Conservation (phyloP, 2,797 vertebrate species). For the Ptychobarbus kaznakovi region DNA sequence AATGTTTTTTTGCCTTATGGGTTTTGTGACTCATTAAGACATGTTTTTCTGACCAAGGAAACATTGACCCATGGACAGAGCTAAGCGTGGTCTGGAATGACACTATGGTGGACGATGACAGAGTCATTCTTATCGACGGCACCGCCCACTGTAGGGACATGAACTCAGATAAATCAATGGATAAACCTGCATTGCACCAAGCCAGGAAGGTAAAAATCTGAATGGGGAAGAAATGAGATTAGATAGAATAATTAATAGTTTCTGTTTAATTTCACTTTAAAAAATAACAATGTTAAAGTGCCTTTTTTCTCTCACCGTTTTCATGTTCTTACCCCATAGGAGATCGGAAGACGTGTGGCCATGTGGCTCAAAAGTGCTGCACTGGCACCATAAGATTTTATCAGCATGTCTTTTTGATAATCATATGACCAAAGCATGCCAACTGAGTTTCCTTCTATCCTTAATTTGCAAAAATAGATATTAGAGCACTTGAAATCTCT, state of each 20-base stretch:
- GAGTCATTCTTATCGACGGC: conserved; percentile 77
- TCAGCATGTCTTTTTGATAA: neutral
- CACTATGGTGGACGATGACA: conserved; percentile 59
- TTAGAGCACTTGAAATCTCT: neutral
- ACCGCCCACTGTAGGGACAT: conserved; percentile 87
- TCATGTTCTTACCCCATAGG: conserved; percentile 63
- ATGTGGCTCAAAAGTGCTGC: conserved; percentile 73
- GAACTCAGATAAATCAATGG: conserved; percentile 63
- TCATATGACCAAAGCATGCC: conserved; percentile 1
- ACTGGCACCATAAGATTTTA: conserved; percentile 48
- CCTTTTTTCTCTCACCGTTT: neutral
- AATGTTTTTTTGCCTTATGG: neutral
- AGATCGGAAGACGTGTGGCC: conserved; percentile 71
- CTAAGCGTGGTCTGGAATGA: conserved; percentile 78
- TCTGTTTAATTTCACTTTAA: neutral
- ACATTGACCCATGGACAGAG: conserved; percentile 85
- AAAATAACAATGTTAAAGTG: neutral
- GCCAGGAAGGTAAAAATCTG: conserved; percentile 77
- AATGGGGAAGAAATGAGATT: neutral
- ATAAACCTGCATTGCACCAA: conserved; percentile 75
- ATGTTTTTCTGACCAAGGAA: conserved; percentile 67
- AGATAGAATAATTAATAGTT: conserved; percentile 31
- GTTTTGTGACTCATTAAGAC: neutral
- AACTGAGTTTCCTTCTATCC: neutral
- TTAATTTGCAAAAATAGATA: neutral